A percentile compares a stretch with the other conserved stretches of the same genome.
These are phyloP conservation scores for Temnothorax longispinosus DNA, from an alignment of 1,140 invertebrate species.

Conservation along the genomic window DNA sequence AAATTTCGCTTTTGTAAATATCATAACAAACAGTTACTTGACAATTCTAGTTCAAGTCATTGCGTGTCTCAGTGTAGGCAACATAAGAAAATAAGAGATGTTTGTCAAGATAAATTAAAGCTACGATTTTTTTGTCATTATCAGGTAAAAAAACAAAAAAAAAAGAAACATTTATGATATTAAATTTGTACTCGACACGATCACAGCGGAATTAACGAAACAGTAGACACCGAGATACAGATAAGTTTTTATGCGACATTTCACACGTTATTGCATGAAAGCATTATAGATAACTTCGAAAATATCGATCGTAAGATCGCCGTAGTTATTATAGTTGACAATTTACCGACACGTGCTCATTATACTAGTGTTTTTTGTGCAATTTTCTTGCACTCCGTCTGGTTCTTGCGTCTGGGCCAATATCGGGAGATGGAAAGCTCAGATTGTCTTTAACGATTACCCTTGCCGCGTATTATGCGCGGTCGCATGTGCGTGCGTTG, in stretches of 20 bases:
- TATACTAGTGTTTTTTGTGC: slow-evolving; percentile 35
- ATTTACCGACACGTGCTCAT: slow-evolving; percentile 59
- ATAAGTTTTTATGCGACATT: slow-evolving; percentile 37
- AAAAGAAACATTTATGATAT: neutral
- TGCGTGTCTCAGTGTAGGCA: neutral
- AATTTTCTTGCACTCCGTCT: slow-evolving; percentile 56
- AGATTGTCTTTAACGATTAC: slow-evolving; percentile 71
- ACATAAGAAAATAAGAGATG: neutral
- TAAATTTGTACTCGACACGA: slow-evolving; percentile 25
- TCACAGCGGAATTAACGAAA: slow-evolving; percentile 10
- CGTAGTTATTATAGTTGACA: slow-evolving; percentile 45
- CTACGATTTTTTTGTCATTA: neutral
- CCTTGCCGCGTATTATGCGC: neutral
- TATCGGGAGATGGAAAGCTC: slow-evolving; percentile 37
- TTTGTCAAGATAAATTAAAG: neutral
- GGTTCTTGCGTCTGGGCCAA: neutral
- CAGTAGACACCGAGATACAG: slow-evolving; percentile 17
- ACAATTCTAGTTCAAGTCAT: neutral
- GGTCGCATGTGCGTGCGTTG: slow-evolving; percentile 37
- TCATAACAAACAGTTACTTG: neutral
- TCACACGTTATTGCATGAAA: slow-evolving; percentile 21
- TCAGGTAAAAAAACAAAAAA: neutral
- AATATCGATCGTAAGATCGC: slow-evolving; percentile 47
- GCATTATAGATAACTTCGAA: slow-evolving; percentile 10
- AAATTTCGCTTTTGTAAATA: neutral